These are phyloP conservation scores for Podargus strigoides DNA, from an alignment of 2,797 vertebrate species.

Conservation along the genomic window DNA sequence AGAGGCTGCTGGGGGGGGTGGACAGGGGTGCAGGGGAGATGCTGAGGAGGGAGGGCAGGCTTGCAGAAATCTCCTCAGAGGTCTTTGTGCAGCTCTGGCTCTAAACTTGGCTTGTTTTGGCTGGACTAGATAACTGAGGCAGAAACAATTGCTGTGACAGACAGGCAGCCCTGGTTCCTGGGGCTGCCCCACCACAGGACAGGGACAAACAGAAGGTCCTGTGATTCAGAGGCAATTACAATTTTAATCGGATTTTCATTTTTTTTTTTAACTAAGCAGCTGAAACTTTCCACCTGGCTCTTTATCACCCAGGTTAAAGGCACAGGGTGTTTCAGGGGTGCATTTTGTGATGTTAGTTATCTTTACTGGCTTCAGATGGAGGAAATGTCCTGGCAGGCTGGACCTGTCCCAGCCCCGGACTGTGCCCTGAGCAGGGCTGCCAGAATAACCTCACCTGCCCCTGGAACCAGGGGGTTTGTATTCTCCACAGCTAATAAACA, in stretches of 20 bases:
- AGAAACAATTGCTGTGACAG: conserved; percentile 2
- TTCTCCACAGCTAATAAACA: background rate
- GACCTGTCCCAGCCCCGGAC: background rate
- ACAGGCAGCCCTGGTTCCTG: background rate
- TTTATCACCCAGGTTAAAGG: background rate
- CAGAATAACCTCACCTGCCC: background rate
- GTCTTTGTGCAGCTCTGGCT: background rate
- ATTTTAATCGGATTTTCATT: background rate
- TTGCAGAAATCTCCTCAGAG: background rate
- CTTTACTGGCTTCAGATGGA: background rate
- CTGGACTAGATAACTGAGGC: background rate
- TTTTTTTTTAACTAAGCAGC: background rate
- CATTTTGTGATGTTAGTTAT: background rate
- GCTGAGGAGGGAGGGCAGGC: background rate
- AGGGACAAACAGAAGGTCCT: background rate
- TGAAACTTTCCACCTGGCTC: background rate
- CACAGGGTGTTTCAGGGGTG: background rate
- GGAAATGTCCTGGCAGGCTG: background rate
- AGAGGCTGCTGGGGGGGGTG: background rate
- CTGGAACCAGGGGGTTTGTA: background rate
- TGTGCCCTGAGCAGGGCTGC: background rate
- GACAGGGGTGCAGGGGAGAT: background rate
- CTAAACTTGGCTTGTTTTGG: background rate
- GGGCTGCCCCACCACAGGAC: background rate
- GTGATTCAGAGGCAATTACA: background rate